Evolutionary conservation across 1,140 invertebrate species (phyloP).

Genomic region (Mesaphorura yosii): DNA sequence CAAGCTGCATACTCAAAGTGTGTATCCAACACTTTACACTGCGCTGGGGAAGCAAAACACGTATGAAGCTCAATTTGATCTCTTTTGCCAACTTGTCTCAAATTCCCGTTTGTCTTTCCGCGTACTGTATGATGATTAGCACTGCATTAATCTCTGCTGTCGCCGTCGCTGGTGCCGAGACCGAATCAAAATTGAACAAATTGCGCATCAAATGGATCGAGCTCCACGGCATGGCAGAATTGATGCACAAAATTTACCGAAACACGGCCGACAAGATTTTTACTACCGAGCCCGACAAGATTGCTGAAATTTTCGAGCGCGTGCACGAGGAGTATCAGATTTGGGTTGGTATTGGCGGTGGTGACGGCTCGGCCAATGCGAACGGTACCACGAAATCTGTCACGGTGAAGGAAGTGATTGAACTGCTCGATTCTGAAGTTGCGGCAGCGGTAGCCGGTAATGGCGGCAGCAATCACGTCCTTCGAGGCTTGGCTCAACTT

Average conservation of each 20-base stretch:
- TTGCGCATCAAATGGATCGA: neutral
- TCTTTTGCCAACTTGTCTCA: neutral
- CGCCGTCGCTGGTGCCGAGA: neutral
- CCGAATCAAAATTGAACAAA: neutral
- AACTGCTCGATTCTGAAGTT: constrained; percentile 1
- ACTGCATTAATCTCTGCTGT: neutral
- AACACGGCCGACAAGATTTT: neutral
- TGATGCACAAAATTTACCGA: neutral
- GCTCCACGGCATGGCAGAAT: neutral
- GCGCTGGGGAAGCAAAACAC: constrained; percentile 13
- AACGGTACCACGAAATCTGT: neutral
- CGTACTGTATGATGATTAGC: neutral
- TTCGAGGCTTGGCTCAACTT: constrained; percentile 9
- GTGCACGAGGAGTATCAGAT: neutral
- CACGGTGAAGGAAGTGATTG: constrained; percentile 1
- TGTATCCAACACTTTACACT: constrained; percentile 8
- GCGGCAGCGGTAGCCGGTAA: no score
- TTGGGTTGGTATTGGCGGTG: neutral
- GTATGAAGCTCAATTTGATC: constrained; percentile 9
- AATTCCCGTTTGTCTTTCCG: neutral
- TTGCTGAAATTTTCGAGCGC: neutral
- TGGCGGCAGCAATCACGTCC: constrained; percentile 6
- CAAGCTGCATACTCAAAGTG: constrained; percentile 4
- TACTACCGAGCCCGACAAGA: neutral
- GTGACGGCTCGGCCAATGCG: neutral